Conservation (phyloP, 2,113 vertebrate species). For the Orientallactaga bullata region DNA sequence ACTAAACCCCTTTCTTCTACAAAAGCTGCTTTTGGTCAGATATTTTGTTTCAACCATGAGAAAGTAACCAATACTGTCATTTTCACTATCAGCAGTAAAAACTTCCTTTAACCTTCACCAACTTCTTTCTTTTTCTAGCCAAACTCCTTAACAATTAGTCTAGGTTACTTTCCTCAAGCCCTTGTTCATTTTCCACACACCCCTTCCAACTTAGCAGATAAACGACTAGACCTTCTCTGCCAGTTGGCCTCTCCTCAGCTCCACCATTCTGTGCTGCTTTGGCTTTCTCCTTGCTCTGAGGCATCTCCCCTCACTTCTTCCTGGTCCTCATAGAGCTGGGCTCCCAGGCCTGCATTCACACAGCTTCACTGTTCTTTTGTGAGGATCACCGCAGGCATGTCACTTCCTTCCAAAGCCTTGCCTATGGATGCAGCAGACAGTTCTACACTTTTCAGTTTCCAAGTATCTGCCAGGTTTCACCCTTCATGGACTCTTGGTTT, state of each 20-base stretch:
- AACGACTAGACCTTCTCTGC: not conserved
- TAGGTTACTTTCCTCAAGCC: not conserved
- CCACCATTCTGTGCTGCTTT: not conserved
- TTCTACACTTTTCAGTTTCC: not conserved
- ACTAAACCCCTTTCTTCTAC: no score
- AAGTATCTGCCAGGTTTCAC: not conserved
- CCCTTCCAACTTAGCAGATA: not conserved
- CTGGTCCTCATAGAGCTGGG: not conserved
- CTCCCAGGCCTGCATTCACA: not conserved
- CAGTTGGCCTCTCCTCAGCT: not conserved
- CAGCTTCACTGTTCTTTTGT: not conserved
- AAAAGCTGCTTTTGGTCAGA: no score
- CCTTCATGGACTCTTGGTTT: not conserved
- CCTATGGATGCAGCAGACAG: not conserved
- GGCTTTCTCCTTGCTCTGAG: not conserved
- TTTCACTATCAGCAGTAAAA: constrained; percentile 1
- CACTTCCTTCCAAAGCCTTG: not conserved
- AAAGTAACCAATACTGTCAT: not conserved
- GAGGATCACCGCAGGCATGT: not conserved
- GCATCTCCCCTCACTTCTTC: not conserved
- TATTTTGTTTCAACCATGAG: no score
- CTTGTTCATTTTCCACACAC: not conserved
- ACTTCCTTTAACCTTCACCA: not conserved
- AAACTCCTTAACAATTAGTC: constrained; percentile 2
- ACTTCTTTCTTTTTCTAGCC: constrained; percentile 5